Percentiles rank a stretch among this genome's conserved stretches.
These are phyloP conservation scores for Nannoperca australis DNA, from an alignment of 2,797 vertebrate species.

Conservation along the genomic window DNA sequence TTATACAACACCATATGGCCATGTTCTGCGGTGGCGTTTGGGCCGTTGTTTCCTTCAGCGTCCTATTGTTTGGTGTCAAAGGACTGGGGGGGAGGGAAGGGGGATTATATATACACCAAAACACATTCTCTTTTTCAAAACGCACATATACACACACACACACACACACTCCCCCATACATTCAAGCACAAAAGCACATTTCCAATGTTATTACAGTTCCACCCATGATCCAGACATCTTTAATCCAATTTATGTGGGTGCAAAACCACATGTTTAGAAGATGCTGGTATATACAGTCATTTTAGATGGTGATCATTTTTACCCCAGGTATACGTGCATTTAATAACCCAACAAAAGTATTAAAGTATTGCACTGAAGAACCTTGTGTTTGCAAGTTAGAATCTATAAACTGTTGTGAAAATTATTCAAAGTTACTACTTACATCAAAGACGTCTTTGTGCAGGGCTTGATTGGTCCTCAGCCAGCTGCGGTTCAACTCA, in stretches of 20 bases:
- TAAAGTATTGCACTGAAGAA: not conserved
- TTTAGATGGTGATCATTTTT: not conserved
- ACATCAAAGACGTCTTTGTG: conserved; percentile 87
- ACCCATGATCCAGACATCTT: conserved; percentile 44
- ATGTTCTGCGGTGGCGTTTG: conserved; percentile 64
- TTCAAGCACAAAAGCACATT: conserved; percentile 64
- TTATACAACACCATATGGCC: conserved; percentile 78
- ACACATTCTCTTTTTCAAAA: conserved; percentile 76
- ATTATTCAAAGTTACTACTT: conserved; percentile 77
- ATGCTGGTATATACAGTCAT: not conserved
- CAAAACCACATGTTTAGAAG: conserved; percentile 19
- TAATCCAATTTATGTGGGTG: conserved; percentile 30
- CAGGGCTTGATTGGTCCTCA: conserved; percentile 84
- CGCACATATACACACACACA: conserved; percentile 59
- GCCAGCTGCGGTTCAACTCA: conserved; percentile 94
- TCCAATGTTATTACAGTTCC: conserved; percentile 65
- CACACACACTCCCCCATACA: conserved; percentile 37
- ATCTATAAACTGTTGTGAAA: not conserved
- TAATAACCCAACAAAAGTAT: not conserved
- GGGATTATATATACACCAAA: conserved; percentile 76
- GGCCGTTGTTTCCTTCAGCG: conserved; percentile 77
- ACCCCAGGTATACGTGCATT: not conserved
- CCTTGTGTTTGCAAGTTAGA: conserved; percentile 8
- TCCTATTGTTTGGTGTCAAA: conserved; percentile 81
- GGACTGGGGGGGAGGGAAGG: conserved; percentile 42